Percentiles rank a stretch among this genome's conserved stretches.
phyloP scores from a whole-genome alignment of 2,113 vertebrate species.

The Crotalus viridis region DNA sequence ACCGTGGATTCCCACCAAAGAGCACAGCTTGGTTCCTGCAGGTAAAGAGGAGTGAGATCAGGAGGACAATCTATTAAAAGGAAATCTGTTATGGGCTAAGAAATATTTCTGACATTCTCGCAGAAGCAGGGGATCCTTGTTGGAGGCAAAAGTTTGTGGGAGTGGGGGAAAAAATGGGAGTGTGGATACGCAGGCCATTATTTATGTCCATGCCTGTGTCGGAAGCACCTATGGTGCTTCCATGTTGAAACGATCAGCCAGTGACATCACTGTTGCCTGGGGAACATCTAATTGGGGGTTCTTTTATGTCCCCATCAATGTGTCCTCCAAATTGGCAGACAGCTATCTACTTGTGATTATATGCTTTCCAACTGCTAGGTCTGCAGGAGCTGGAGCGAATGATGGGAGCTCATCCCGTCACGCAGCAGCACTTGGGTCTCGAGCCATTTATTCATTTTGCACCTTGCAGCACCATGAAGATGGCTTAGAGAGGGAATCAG shows the following conservation, averaged over 20 bases:
- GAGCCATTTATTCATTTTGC: background rate
- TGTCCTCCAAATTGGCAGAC: background rate
- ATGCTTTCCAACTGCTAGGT: background rate
- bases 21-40: conserved; percentile 88
- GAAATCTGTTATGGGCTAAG: background rate
- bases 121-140: background rate
- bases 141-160: background rate
- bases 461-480: background rate
- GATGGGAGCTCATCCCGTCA: background rate
- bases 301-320: background rate
- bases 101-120: conserved; percentile 2
- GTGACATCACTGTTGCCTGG: background rate
- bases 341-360: background rate
- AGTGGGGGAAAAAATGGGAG: background rate
- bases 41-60: background rate
- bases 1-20: conserved; percentile 90
- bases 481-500: background rate
- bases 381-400: background rate
- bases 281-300: background rate
- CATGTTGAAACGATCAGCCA: background rate
- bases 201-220: background rate
- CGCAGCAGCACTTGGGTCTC: background rate
- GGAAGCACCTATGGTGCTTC: background rate
- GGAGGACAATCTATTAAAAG: background rate
- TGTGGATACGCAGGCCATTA: background rate